Conservation (phyloP, 2,113 vertebrate species). For the Heterotilapia buettikoferi region DNA sequence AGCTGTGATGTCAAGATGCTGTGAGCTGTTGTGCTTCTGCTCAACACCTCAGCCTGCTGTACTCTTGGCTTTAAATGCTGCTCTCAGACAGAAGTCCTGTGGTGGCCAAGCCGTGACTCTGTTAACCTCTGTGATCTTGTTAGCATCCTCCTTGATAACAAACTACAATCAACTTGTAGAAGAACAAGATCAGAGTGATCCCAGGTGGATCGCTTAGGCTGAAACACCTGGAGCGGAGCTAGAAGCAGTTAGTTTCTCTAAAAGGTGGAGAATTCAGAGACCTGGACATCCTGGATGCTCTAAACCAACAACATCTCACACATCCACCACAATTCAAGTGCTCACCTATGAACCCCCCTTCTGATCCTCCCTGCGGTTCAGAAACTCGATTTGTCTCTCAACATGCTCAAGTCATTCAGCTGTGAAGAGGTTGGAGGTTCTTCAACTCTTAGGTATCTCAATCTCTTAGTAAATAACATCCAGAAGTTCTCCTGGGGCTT, state of each 20-base stretch:
- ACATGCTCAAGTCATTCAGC: not conserved
- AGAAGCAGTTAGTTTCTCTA: not conserved
- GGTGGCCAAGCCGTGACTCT: not conserved
- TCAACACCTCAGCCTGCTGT: not conserved
- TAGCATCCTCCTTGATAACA: not conserved
- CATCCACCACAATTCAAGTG: not conserved
- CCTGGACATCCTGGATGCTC: not conserved
- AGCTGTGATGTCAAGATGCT: not conserved
- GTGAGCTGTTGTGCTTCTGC: not conserved
- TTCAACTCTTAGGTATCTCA: not conserved
- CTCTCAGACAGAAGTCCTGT: not conserved
- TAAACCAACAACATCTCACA: slow-evolving; percentile 25
- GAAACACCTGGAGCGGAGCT: not conserved
- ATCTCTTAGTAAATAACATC: not conserved
- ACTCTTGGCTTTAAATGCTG: slow-evolving; percentile 17
- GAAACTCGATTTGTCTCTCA: not conserved
- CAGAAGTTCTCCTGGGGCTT: not conserved
- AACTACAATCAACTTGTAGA: not conserved
- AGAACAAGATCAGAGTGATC: not conserved
- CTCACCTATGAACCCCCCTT: not conserved
- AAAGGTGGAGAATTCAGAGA: slow-evolving; percentile 9
- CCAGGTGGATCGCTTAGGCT: not conserved
- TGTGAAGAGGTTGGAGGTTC: not conserved
- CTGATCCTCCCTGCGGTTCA: not conserved
- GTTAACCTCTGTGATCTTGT: not conserved